Conservation (phyloP, 1,140 invertebrate genomes). For the Pollicipes pollicipes region DNA sequence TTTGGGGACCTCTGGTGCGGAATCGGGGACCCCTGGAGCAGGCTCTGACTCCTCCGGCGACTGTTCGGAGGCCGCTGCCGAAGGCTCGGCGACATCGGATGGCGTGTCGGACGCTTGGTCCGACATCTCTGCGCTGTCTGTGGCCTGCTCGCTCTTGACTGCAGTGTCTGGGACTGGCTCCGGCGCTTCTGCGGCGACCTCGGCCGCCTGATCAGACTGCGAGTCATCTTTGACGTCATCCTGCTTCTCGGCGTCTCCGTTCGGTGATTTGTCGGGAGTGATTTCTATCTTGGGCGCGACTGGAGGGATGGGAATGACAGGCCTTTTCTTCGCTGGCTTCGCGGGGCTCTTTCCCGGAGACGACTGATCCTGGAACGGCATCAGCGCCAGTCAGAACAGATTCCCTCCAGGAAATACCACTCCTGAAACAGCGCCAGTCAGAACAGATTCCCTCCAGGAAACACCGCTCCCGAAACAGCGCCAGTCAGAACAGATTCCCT, state of each 20-base stretch:
- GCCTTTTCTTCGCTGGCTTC: background rate
- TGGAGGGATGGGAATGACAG: background rate
- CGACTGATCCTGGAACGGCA: no score
- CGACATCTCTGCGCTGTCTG: background rate
- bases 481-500: no score
- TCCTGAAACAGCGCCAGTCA: no score
- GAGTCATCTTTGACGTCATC: no score
- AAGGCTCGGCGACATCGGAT: no score
- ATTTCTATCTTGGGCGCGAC: background rate
- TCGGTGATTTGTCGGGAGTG: background rate
- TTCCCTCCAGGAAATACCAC: no score
- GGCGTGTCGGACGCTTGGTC: background rate
- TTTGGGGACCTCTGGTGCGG: no score
- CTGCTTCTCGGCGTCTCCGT: background rate
- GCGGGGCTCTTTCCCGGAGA: no score
- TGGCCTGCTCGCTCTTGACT: background rate
- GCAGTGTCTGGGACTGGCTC: no score
- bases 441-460: no score
- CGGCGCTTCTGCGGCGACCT: background rate
- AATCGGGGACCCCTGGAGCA: background rate
- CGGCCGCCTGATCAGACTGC: background rate
- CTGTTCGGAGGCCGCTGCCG: background rate
- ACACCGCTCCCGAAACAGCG: no score
- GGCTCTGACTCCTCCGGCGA: background rate
- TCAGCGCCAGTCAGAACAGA: no score